Percentiles rank a stretch among this genome's conserved stretches.
These are phyloP conservation scores for Clusia tigrina DNA, from an alignment of 2,888 invertebrate genomes.

Conservation along the genomic window DNA sequence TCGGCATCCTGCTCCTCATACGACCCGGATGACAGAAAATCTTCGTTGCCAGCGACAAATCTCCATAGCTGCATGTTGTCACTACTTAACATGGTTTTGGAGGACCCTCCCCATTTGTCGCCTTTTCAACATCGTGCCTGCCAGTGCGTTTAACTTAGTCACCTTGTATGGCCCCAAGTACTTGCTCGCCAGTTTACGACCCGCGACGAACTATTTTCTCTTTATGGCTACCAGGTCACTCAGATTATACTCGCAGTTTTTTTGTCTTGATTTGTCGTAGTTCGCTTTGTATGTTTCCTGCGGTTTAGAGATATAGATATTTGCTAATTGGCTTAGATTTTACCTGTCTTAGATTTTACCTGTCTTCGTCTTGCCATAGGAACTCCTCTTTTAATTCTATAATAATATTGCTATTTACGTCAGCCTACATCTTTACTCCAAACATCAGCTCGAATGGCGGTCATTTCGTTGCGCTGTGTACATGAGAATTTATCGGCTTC, in stretches of 20 bases:
- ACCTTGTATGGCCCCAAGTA: neutral
- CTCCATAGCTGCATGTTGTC: neutral
- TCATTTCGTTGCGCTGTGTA: conserved; percentile 15
- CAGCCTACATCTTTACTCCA: conserved; percentile 18
- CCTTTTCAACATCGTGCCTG: neutral
- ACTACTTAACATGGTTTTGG: neutral
- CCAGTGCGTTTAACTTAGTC: neutral
- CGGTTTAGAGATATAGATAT: neutral
- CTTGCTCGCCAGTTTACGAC: neutral
- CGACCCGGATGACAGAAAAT: neutral
- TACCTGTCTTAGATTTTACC: no score
- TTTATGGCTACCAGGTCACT: neutral
- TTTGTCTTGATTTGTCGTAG: neutral
- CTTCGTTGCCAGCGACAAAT: neutral
- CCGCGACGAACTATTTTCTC: conserved; percentile 1
- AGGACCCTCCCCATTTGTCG: neutral
- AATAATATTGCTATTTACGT: neutral
- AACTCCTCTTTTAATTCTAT: conserved; percentile 13
- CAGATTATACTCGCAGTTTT: neutral
- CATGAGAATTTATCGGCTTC: conserved; percentile 21
- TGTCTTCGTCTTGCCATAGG: neutral
- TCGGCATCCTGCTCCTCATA: neutral
- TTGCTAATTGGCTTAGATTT: conserved; percentile 4
- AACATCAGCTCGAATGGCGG: conserved; percentile 27
- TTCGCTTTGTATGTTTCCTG: neutral